A percentile compares a stretch with the other conserved stretches of the same genome.
These are phyloP conservation scores for Neosilurus hyrtlii DNA, from an alignment of 2,797 vertebrate species.

Conservation along the genomic window DNA sequence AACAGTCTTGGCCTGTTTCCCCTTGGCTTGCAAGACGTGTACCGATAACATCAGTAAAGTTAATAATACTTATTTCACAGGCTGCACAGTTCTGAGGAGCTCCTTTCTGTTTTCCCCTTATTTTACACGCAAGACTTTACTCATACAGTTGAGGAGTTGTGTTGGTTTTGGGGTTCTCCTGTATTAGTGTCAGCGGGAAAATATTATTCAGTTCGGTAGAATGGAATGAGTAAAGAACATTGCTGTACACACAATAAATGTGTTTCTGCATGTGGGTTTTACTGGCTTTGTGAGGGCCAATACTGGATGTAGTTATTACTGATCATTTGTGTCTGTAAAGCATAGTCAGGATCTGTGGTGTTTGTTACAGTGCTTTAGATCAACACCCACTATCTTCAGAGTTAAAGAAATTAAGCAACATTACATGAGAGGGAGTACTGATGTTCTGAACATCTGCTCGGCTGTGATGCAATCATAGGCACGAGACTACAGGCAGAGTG, in stretches of 20 bases:
- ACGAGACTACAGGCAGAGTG: too few relatives aligned
- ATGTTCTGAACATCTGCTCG: too few relatives aligned
- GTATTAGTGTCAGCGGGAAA: background rate
- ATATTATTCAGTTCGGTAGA: background rate
- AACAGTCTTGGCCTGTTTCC: slow-evolving; percentile 29
- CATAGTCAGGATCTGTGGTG: background rate
- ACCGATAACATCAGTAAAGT: slow-evolving; percentile 15
- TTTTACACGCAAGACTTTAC: background rate
- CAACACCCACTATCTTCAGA: background rate
- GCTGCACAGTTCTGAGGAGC: background rate
- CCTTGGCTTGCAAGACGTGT: slow-evolving; percentile 3
- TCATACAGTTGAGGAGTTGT: background rate
- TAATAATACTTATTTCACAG: slow-evolving; percentile 3
- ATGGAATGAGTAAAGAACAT: background rate
- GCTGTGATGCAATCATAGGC: too few relatives aligned
- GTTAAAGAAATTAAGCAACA: too few relatives aligned
- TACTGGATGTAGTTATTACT: too few relatives aligned
- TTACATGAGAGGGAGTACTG: too few relatives aligned
- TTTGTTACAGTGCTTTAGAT: background rate
- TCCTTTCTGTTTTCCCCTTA: slow-evolving; percentile 4
- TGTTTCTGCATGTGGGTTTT: background rate
- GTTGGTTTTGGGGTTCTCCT: background rate
- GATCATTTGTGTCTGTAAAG: background rate
- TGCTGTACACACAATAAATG: background rate
- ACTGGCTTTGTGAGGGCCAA: background rate